Evolutionary conservation across 2,113 vertebrate genomes (phyloP).

Genomic region (Pardalotus punctatus): DNA sequence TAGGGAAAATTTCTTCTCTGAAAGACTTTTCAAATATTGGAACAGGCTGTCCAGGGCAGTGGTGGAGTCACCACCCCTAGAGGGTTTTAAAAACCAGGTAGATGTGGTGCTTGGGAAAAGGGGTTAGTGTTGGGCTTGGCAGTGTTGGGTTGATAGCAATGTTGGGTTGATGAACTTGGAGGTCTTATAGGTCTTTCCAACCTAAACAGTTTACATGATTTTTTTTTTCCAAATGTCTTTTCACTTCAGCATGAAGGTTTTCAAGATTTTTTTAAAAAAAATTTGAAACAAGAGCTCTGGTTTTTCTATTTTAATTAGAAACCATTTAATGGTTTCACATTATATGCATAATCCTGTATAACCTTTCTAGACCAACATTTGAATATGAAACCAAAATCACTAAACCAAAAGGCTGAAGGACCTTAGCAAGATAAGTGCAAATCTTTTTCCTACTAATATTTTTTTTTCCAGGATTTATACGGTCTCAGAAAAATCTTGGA

Average conservation of each 20-base stretch:
- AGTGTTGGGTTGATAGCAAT: not conserved
- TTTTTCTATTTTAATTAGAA: not conserved
- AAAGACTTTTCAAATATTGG: not conserved
- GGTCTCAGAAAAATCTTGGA: not conserved
- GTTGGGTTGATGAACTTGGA: too few species aligned
- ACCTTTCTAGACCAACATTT: not conserved
- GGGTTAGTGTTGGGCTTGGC: not conserved
- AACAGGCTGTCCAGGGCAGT: not conserved
- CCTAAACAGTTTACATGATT: accelerated
- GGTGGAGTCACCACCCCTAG: not conserved
- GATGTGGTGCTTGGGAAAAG: not conserved
- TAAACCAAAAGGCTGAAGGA: not conserved
- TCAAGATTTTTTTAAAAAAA: not conserved
- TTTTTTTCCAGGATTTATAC: not conserved
- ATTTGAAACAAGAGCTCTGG: not conserved
- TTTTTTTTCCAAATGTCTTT: not conserved
- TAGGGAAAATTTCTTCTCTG: not conserved
- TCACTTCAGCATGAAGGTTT: not conserved
- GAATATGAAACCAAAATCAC: not conserved
- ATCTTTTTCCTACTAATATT: accelerated
- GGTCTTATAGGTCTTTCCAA: not conserved
- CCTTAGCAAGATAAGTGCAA: not conserved
- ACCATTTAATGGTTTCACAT: not conserved
- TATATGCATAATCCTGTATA: not conserved
- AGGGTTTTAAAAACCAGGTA: not conserved